Percentiles rank a stretch among this genome's conserved stretches.
Evolutionary conservation across 2,797 vertebrate genomes (phyloP).

Genomic region (Simalia tracyae): DNA sequence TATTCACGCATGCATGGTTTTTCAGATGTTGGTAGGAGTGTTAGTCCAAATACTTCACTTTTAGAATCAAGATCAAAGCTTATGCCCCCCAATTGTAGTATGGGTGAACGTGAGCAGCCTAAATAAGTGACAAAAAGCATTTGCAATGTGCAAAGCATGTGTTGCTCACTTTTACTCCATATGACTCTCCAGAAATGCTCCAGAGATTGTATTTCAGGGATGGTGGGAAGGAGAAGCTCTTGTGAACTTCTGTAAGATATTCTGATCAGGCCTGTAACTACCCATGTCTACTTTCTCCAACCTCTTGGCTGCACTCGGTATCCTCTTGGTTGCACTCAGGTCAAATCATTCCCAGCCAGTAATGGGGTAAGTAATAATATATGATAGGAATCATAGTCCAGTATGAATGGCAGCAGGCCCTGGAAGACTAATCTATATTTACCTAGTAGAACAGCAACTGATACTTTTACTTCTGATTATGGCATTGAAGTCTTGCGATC

Average conservation of each 20-base stretch:
- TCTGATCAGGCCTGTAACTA: not conserved
- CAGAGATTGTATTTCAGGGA: not conserved
- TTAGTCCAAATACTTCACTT: too few relatives aligned
- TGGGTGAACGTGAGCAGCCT: too few relatives aligned
- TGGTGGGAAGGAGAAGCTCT: not conserved
- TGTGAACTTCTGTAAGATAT: not conserved
- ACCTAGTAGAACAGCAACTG: not conserved
- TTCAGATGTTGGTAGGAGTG: too few relatives aligned
- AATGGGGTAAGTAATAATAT: not conserved
- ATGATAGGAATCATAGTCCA: not conserved
- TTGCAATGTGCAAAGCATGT: not conserved
- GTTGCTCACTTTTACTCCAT: not conserved
- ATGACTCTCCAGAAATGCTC: not conserved
- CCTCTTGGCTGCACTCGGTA: not conserved
- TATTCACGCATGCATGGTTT: too few relatives aligned
- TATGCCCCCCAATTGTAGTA: too few relatives aligned
- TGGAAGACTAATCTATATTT: not conserved
- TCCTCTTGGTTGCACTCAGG: not conserved
- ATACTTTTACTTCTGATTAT: not conserved
- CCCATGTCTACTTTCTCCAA: not conserved
- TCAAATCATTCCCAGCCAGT: not conserved
- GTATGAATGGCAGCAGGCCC: not conserved
- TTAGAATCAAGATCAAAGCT: too few relatives aligned
- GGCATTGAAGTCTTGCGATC: not conserved
- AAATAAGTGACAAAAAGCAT: not conserved